These are phyloP conservation scores for Machimus rusticus DNA, from an alignment of 2,888 invertebrate genomes.

Conservation along the genomic window DNA sequence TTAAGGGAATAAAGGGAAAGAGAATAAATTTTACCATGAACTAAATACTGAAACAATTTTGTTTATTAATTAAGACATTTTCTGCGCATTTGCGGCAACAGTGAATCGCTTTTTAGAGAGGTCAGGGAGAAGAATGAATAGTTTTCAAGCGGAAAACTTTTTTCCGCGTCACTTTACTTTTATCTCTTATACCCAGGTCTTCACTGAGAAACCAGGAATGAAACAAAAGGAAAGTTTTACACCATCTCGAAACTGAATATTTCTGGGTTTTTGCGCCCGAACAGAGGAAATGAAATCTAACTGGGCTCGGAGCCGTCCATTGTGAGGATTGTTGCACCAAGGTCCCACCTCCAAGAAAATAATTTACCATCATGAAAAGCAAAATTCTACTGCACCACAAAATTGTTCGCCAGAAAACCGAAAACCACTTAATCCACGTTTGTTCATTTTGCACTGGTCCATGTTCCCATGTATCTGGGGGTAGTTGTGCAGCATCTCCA, in stretches of 20 bases:
- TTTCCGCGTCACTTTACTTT: background rate
- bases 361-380: conserved; percentile 37
- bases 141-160: background rate
- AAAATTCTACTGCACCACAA: conserved; percentile 30
- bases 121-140: background rate
- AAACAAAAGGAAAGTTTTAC: background rate
- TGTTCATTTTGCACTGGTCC: conserved; percentile 33
- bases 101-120: background rate
- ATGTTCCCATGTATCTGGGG: background rate
- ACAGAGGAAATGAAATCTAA: conserved; percentile 26
- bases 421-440: conserved; percentile 40
- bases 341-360: conserved; percentile 33
- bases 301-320: background rate
- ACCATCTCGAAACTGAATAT: background rate
- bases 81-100: background rate
- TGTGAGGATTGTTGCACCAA: background rate
- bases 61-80: background rate
- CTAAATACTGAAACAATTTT: background rate
- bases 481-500: background rate
- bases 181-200: background rate
- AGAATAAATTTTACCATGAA: background rate
- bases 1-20: no score
- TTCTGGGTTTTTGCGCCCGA: background rate
- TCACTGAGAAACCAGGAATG: background rate
- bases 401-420: conserved; percentile 38